A percentile compares a stretch with the other conserved stretches of the same genome.
phyloP scores from a whole-genome alignment of 2,888 invertebrate species.

The Cheilosia vernalis region DNA sequence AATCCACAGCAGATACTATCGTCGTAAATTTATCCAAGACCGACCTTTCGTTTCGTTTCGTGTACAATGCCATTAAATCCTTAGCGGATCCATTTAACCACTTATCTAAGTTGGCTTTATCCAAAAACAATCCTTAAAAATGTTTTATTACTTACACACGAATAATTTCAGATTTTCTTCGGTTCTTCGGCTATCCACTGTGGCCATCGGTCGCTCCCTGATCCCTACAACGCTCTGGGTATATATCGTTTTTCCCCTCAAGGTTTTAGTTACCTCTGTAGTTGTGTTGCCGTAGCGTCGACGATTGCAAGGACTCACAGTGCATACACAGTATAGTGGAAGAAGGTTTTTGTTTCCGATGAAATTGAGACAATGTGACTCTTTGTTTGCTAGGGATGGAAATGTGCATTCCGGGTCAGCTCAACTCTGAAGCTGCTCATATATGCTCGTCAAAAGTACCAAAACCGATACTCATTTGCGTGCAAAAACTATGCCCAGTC shows the following conservation, averaged over 20 bases:
- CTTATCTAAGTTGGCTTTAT: slow-evolving; percentile 75
- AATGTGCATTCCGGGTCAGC: too few species aligned
- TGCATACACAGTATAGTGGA: slow-evolving; percentile 21
- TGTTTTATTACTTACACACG: slow-evolving; percentile 74
- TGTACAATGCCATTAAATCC: slow-evolving; percentile 75
- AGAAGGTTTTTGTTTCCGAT: slow-evolving; percentile 52
- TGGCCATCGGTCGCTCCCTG: slow-evolving; percentile 58
- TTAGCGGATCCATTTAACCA: slow-evolving; percentile 75
- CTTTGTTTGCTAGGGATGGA: slow-evolving; percentile 8
- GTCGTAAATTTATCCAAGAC: slow-evolving; percentile 46
- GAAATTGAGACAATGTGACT: slow-evolving; percentile 42
- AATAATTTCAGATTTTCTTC: slow-evolving; percentile 73
- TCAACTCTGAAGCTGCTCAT: too few species aligned
- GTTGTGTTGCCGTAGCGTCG: slow-evolving; percentile 6
- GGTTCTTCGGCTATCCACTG: slow-evolving; percentile 26
- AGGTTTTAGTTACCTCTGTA: slow-evolving; percentile 71
- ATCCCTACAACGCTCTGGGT: slow-evolving; percentile 57
- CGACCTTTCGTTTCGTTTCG: slow-evolving; percentile 67
- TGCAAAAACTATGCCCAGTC: not conserved
- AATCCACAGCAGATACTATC: not conserved
- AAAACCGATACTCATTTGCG: too few species aligned
- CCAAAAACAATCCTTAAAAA: slow-evolving; percentile 74
- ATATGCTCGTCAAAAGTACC: too few species aligned
- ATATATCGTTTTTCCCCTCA: slow-evolving; percentile 67
- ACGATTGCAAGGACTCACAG: slow-evolving; percentile 17